Percentiles rank a stretch among this genome's conserved stretches.
These are phyloP conservation scores for Hucho hucho DNA, from an alignment of 2,113 vertebrate genomes.

Conservation along the genomic window DNA sequence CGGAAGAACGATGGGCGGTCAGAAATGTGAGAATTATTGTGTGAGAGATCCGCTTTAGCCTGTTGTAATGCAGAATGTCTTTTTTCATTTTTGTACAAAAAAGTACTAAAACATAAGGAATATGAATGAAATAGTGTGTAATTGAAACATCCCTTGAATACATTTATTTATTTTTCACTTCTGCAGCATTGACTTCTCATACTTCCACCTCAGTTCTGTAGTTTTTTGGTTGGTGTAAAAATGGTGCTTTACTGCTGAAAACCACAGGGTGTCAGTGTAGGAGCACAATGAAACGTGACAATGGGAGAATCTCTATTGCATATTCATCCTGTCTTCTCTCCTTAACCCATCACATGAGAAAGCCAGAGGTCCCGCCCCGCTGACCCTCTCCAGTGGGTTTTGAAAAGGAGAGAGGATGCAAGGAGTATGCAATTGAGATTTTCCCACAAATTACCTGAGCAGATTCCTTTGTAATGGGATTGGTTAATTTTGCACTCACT, in stretches of 20 bases:
- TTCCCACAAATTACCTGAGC: neutral
- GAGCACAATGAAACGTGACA: constrained; percentile 43
- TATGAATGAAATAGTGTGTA: constrained; percentile 24
- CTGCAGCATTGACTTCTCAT: constrained; percentile 35
- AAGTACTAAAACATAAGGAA: neutral
- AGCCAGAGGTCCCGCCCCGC: no score
- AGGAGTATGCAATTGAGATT: neutral
- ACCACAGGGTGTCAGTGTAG: constrained; percentile 67
- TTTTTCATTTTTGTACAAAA: constrained; percentile 32
- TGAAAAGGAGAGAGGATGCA: neutral
- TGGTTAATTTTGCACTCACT: no score
- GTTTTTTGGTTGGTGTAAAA: no score
- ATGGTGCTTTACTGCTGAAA: constrained; percentile 48
- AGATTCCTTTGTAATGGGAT: no score
- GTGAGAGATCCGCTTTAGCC: constrained; percentile 23
- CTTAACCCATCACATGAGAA: no score
- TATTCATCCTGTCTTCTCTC: no score
- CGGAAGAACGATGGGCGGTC: constrained; percentile 2
- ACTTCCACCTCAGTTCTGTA: constrained; percentile 38
- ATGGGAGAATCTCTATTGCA: no score
- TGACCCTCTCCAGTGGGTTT: no score
- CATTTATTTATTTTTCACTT: constrained; percentile 43
- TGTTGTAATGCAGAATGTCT: constrained; percentile 3
- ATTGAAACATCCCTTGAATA: constrained; percentile 54
- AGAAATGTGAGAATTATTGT: neutral